Evolutionary conservation across 2,797 vertebrate genomes (phyloP).

Genomic region (Microctenopoma lineatum): DNA sequence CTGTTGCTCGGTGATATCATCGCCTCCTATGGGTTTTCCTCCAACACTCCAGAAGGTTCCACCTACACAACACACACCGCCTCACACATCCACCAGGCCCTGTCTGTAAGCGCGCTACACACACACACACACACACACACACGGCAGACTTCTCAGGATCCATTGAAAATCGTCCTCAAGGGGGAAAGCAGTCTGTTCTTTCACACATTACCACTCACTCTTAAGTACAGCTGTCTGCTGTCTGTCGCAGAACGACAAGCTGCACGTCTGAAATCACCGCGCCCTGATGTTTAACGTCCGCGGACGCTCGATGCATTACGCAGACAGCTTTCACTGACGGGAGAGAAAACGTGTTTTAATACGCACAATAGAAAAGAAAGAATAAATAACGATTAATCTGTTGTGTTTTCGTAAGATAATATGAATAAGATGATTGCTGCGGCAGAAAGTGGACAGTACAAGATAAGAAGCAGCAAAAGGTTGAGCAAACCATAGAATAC

Average conservation of each 20-base stretch:
- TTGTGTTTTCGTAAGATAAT: too few relatives aligned
- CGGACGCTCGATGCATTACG: background rate
- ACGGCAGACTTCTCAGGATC: constrained; percentile 44
- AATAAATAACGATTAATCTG: background rate
- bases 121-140: constrained; percentile 42
- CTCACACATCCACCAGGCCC: constrained; percentile 66
- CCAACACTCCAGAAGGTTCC: constrained; percentile 83
- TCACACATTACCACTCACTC: constrained; percentile 66
- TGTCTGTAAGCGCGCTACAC: constrained; percentile 53
- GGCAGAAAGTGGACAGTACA: too few relatives aligned
- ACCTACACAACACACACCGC: constrained; percentile 80
- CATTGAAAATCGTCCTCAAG: constrained; percentile 63
- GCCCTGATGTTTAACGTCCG: constrained; percentile 3
- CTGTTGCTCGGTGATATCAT: constrained; percentile 48
- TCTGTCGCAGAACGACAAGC: constrained; percentile 16
- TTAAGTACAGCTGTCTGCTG: constrained; percentile 49
- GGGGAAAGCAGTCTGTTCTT: constrained; percentile 72
- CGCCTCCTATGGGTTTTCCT: constrained; percentile 70
- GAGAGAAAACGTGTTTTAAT: background rate
- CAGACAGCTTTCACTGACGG: background rate
- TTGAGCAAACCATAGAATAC: too few relatives aligned
- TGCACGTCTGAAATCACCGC: constrained; percentile 6
- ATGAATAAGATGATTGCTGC: too few relatives aligned
- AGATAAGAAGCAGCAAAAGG: too few relatives aligned
- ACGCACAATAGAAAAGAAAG: too few relatives aligned